phyloP scores from a whole-genome alignment of 30 jellyfish, hydroid and myxozoan species.

The Rhopilema esculentum region DNA sequence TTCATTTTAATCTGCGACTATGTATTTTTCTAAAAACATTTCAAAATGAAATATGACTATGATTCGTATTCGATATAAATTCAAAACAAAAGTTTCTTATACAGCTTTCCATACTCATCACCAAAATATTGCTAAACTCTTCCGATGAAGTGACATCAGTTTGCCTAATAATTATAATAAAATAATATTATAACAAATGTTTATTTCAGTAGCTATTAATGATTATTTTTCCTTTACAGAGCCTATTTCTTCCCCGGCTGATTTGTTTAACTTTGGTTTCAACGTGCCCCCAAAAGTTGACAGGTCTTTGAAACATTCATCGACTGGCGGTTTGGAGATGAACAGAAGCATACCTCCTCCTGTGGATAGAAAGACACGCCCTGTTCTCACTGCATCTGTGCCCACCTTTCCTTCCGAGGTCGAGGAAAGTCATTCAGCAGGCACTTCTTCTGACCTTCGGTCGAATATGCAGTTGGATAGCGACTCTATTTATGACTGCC shows the following conservation, averaged over 20 bases:
- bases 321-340: constrained; percentile 50
- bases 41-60: too few relatives aligned
- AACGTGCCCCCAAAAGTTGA: constrained; percentile 45
- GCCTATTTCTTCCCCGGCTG: constrained; percentile 31
- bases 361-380: constrained; percentile 61
- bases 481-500: neutral
- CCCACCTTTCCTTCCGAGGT: constrained; percentile 52
- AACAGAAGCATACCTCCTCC: constrained; percentile 40
- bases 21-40: too few relatives aligned
- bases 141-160: too few relatives aligned
- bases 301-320: constrained; percentile 58
- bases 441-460: neutral
- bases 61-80: too few relatives aligned
- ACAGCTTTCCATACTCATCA: too few relatives aligned
- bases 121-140: too few relatives aligned
- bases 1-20: too few relatives aligned
- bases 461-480: neutral
- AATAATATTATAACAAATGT: too few relatives aligned
- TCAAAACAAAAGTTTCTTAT: too few relatives aligned
- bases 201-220: too few relatives aligned
- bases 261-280: constrained; percentile 47
- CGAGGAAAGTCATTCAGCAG: neutral
- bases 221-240: neutral
- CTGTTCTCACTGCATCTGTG: constrained; percentile 54
- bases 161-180: too few relatives aligned